Evolutionary conservation across 37 sponge, comb jelly and placozoan genomes (phyloP), one percentile per base, ranked within the genome.

Genomic region (Halisarca cf. caerulea): DNA sequence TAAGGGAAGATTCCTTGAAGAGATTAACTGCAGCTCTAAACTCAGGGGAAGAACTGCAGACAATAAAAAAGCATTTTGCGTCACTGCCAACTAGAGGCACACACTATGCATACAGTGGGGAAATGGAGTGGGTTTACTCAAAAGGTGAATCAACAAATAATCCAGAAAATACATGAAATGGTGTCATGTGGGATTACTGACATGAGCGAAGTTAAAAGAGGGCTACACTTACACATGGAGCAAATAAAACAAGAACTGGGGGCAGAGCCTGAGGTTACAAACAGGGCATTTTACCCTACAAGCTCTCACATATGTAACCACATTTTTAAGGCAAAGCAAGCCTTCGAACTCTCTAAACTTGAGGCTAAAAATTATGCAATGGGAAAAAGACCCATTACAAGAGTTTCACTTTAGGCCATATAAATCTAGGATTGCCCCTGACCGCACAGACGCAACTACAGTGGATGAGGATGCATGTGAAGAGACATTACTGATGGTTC

Each of bases 311-410:
- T 86, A 3, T 57, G 86, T 4, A 86, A 86, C 38, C 86, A 86
- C 38, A 80, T 86, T 18, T 27, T 73, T n/a, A 45, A 7, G 8
- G 86, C 86, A 2, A 86, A 80, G 40, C 18, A 23, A 30, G 81
- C 57, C 11, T 33, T 86, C 42, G 51, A 86, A 32, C 34, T 86
- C 7, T 80, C 81, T 36, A 84, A 84, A 28, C 78, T 84, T 40
- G 85, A 84, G 32, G 14, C 25, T 71, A n/a, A 87, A 87, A 80
- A 58, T 80, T 5, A 73, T 70, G 15, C 43, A 80, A n/a, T 87
- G 87, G 87, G 51, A 69, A 41, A 51, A 64, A 47, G 30, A 17
- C 7, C 23, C 36, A 15, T 57, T 57, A 51, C 47, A 69, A 18
- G 18, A 42, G 1, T 57, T 34, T 71, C 60, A 45, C 35, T 85